A percentile compares a stretch with the other conserved stretches of the same genome.
Evolutionary conservation across 2,888 invertebrate species (phyloP).

Genomic region (Thera obeliscata): DNA sequence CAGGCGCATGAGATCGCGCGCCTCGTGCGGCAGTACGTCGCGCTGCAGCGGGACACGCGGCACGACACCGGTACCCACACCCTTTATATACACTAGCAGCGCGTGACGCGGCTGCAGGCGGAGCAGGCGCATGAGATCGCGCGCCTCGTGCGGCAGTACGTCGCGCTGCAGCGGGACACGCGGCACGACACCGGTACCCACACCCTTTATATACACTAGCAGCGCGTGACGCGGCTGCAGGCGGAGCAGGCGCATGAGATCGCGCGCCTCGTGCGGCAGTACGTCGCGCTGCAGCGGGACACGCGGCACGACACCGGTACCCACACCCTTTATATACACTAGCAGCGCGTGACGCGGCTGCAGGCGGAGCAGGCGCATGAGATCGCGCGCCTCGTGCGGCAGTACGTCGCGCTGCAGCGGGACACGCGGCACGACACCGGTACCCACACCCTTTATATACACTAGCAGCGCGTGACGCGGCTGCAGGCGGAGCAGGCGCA

Average conservation of each 20-base stretch:
- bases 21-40: slow-evolving; percentile 98
- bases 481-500: slow-evolving; percentile 95
- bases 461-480: slow-evolving; percentile 94
- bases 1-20: slow-evolving; percentile 99
- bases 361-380: slow-evolving; percentile 92
- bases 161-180: slow-evolving; percentile 88
- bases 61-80: slow-evolving; percentile 51
- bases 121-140: slow-evolving; percentile 99
- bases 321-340: no score
- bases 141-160: slow-evolving; percentile 97
- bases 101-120: slow-evolving; percentile 97
- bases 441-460: no score
- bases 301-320: slow-evolving; percentile 57
- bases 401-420: no score
- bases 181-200: slow-evolving; percentile 54
- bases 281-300: slow-evolving; percentile 92
- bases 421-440: no score
- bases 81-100: no score
- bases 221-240: slow-evolving; percentile 96
- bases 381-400: no score
- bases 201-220: no score
- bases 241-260: slow-evolving; percentile 99
- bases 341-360: slow-evolving; percentile 96
- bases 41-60: slow-evolving; percentile 85
- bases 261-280: slow-evolving; percentile 97